Evolutionary conservation across 2,888 invertebrate species (phyloP).

Genomic region (Microdon myrmicae): DNA sequence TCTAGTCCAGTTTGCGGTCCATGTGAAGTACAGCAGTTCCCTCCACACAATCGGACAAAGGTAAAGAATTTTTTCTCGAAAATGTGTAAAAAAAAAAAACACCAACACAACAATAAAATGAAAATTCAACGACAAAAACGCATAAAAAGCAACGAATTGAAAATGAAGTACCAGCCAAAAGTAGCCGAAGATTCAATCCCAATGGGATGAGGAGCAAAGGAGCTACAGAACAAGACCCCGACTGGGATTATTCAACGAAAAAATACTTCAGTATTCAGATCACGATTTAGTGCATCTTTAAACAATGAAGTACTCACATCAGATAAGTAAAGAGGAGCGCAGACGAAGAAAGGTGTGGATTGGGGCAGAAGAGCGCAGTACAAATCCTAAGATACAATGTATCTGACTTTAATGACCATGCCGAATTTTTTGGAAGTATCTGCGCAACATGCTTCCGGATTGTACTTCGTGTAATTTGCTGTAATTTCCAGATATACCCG

Average conservation of each 20-base stretch:
- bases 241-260: constrained; percentile 45
- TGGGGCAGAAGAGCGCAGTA: neutral
- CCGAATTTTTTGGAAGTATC: constrained; percentile 10
- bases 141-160: constrained; percentile 1
- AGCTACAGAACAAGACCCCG: constrained; percentile 3
- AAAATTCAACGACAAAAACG: constrained; percentile 6
- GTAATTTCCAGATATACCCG: constrained; percentile 29
- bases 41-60: constrained; percentile 42
- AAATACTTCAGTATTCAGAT: constrained; percentile 50
- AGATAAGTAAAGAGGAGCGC: neutral
- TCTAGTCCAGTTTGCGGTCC: constrained; percentile 43
- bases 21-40: constrained; percentile 40
- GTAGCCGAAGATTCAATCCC: neutral
- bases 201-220: neutral
- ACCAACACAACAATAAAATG: constrained; percentile 15
- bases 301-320: constrained; percentile 32
- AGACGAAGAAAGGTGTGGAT: too few species aligned
- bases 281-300: constrained; percentile 51
- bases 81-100: constrained; percentile 9
- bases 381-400: too few species aligned
- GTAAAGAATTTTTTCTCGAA: constrained; percentile 43
- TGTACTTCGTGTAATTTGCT: constrained; percentile 45
- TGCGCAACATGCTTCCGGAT: constrained; percentile 43
- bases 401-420: constrained; percentile 6
- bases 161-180: constrained; percentile 6